phyloP scores from a whole-genome alignment of 2,888 invertebrate species.

The Pammene aurita region DNA sequence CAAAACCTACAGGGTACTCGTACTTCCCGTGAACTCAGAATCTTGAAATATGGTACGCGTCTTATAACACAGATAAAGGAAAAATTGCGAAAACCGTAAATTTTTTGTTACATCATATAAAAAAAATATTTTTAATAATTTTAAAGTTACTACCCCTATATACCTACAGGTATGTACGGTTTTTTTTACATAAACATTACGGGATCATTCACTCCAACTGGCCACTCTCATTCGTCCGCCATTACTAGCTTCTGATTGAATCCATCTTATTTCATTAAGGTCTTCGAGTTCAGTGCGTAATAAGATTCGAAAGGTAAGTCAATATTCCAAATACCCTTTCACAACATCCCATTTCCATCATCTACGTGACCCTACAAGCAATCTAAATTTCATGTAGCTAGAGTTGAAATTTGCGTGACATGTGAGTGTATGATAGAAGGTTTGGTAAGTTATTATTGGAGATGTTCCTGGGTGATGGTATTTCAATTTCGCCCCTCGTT shows the following conservation, averaged over 20 bases:
- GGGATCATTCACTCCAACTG: conserved; percentile 9
- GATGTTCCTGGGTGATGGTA: conserved; percentile 29
- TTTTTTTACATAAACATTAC: not conserved
- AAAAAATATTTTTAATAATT: no score
- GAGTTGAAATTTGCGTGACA: not conserved
- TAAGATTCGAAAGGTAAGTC: conserved; percentile 38
- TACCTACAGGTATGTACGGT: no score
- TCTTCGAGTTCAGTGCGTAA: conserved; percentile 32
- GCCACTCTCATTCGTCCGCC: conserved; percentile 13
- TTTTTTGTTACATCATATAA: no score
- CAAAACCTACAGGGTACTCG: no score
- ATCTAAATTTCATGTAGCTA: not conserved
- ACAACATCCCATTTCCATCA: not conserved
- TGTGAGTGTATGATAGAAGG: not conserved
- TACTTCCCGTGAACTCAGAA: no score
- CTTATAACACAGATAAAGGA: no score
- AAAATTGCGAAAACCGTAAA: no score
- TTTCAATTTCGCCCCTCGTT: conserved; percentile 33
- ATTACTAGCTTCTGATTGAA: conserved; percentile 28
- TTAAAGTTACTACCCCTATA: no score
- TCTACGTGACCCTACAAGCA: not conserved
- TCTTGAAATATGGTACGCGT: no score
- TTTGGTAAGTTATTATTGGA: not conserved
- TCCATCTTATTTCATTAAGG: conserved; percentile 39
- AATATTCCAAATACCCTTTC: conserved; percentile 16